Evolutionary conservation across 2,113 vertebrate species (phyloP).

Genomic region (Oceanodroma tethys): DNA sequence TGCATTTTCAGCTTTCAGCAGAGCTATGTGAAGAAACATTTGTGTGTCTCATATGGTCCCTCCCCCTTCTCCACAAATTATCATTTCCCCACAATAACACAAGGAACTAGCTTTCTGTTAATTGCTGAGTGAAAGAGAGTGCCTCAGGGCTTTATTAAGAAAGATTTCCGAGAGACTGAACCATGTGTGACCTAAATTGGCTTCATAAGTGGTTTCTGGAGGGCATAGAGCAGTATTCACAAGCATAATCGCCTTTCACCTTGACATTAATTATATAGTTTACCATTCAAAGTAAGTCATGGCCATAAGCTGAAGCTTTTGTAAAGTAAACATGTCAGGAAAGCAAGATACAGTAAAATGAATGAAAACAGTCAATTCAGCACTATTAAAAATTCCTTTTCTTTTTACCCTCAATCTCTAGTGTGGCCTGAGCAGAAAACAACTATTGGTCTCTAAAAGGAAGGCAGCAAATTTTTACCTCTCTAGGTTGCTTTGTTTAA

Average conservation of each 20-base stretch:
- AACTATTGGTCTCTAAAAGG: neutral
- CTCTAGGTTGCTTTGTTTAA: constrained; percentile 24
- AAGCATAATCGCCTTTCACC: constrained; percentile 68
- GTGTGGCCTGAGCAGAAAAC: neutral
- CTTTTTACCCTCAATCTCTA: neutral
- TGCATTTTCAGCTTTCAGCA: neutral
- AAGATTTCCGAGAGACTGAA: constrained; percentile 69
- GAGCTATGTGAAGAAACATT: neutral
- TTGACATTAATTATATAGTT: constrained; percentile 73
- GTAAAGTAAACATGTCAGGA: constrained; percentile 71
- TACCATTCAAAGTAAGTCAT: constrained; percentile 55
- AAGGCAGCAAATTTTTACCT: neutral
- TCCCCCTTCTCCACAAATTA: neutral
- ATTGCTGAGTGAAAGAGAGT: constrained; percentile 43
- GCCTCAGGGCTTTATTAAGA: constrained; percentile 64
- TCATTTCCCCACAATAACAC: constrained; percentile 5
- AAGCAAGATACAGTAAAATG: constrained; percentile 61
- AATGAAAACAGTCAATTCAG: constrained; percentile 54
- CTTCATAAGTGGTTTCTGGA: constrained; percentile 67
- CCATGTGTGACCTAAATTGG: constrained; percentile 70
- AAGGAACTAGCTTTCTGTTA: constrained; percentile 37
- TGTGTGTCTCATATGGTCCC: neutral
- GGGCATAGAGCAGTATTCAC: constrained; percentile 54
- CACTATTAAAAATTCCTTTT: constrained; percentile 34
- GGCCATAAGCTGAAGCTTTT: constrained; percentile 61